phyloP scores from a whole-genome alignment of 2,888 invertebrate species.

The Shargacucullia verbasci region DNA sequence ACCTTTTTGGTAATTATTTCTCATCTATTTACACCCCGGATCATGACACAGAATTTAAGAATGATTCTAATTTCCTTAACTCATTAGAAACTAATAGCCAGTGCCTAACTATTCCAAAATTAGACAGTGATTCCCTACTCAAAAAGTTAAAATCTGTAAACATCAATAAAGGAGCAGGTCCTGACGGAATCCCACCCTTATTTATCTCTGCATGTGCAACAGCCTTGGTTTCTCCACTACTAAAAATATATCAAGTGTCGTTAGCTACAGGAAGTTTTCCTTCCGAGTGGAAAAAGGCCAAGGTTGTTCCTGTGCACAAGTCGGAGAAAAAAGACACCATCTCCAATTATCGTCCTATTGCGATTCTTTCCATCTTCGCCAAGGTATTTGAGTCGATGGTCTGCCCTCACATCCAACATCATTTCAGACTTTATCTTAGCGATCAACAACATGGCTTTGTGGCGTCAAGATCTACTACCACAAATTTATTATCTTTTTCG shows the following conservation, averaged over 20 bases:
- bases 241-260: background rate
- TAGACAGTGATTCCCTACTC: background rate
- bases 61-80: background rate
- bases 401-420: background rate
- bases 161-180: background rate
- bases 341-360: too few species aligned
- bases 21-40: background rate
- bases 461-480: background rate
- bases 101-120: background rate
- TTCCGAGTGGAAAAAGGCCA: background rate
- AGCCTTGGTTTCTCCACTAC: background rate
- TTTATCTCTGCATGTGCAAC: background rate
- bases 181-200: background rate
- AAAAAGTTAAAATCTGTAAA: background rate
- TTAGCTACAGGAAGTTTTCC: background rate
- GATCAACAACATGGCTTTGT: background rate
- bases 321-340: too few species aligned
- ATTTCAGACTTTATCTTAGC: background rate
- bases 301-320: background rate
- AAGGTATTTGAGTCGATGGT: background rate
- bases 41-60: background rate
- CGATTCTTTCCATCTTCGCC: background rate
- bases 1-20: background rate
- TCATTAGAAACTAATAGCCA: background rate
- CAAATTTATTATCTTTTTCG: background rate